phyloP scores from a whole-genome alignment of 2,113 vertebrate species.

The Myodes glareolus region DNA sequence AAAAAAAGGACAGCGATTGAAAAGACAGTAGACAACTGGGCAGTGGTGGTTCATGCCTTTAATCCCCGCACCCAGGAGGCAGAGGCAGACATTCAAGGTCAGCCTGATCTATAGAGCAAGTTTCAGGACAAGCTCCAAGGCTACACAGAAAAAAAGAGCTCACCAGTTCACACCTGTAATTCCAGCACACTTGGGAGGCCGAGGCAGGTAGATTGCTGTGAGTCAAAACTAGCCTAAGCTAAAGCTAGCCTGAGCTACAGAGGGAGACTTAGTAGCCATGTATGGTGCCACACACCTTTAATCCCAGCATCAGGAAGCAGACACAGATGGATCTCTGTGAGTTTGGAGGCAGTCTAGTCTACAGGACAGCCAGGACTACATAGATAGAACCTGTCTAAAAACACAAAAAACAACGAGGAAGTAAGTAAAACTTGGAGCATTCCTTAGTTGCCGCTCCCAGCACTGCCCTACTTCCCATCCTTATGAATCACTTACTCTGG shows the following conservation, averaged over 20 bases:
- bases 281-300: background rate
- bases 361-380: background rate
- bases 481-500: background rate
- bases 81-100: too few relatives aligned
- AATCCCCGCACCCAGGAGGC: too few relatives aligned
- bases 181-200: background rate
- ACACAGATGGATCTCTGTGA: too few relatives aligned
- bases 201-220: background rate
- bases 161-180: background rate
- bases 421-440: background rate
- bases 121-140: too few relatives aligned
- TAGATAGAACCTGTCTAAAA: background rate
- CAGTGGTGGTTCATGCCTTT: too few relatives aligned
- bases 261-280: background rate
- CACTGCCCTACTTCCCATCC: background rate
- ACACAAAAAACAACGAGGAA: background rate
- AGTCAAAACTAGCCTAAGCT: background rate
- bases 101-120: too few relatives aligned
- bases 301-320: background rate
- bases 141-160: background rate
- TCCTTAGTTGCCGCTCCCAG: background rate
- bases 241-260: background rate
- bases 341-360: too few relatives aligned
- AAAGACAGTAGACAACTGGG: too few relatives aligned
- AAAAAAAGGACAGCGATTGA: too few relatives aligned